Evolutionary conservation across 2,797 vertebrate species (phyloP).

Genomic region (Poecile montanus): DNA sequence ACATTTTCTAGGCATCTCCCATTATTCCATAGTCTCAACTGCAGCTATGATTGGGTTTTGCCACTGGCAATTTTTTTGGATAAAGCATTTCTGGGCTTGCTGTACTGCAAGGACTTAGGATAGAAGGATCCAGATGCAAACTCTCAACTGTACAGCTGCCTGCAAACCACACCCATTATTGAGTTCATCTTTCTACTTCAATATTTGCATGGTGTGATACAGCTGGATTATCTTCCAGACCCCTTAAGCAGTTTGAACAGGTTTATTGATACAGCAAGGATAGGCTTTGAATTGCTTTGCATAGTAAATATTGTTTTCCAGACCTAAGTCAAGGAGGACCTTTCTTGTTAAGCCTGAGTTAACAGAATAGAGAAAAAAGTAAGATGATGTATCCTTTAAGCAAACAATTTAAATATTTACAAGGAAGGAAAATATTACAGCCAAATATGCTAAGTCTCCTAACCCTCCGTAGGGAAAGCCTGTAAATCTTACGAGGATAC

Average conservation of each 20-base stretch:
- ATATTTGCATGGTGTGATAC: not conserved
- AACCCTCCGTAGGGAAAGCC: not conserved
- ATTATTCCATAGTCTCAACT: not conserved
- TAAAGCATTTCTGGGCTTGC: not conserved
- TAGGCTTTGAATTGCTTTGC: not conserved
- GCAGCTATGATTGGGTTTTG: not conserved
- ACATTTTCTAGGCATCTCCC: not conserved
- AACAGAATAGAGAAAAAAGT: not conserved
- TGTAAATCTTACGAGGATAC: not conserved
- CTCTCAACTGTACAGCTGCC: not conserved
- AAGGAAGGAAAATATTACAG: not conserved
- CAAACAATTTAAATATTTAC: slow-evolving; percentile 25
- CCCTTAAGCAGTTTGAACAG: not conserved
- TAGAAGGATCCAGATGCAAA: not conserved
- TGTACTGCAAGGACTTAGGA: not conserved
- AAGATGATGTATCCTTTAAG: not conserved
- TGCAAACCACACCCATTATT: not conserved
- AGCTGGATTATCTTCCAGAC: not conserved
- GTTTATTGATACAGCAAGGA: not conserved
- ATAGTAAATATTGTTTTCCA: not conserved
- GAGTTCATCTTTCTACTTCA: not conserved
- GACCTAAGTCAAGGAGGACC: not conserved
- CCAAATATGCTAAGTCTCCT: not conserved
- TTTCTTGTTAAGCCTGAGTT: not conserved
- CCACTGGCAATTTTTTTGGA: not conserved